A percentile compares a stretch with the other conserved stretches of the same genome.
These are phyloP conservation scores for Pseudolaguvia tuberculata DNA, from an alignment of 2,113 vertebrate species.

Conservation along the genomic window DNA sequence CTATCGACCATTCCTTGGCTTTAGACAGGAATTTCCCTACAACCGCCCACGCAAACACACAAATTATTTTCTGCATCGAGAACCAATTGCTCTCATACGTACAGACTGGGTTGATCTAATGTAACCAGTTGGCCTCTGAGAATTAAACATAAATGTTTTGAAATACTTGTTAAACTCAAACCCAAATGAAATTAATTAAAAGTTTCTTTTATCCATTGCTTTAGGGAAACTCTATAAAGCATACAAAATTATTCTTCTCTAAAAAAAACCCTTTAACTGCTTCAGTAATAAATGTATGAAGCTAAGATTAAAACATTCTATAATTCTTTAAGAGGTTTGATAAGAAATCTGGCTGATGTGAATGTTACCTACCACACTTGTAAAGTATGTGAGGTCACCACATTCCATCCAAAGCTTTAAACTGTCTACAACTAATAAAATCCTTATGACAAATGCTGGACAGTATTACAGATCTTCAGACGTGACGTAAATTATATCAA, in stretches of 20 bases:
- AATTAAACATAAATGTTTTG: no score
- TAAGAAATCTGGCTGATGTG: not conserved
- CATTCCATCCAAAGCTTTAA: not conserved
- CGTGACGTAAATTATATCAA: no score
- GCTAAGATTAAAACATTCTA: not conserved
- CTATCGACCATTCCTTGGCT: slow-evolving; percentile 10
- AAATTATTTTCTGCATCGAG: not conserved
- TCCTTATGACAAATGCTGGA: not conserved
- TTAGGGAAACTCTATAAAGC: no score
- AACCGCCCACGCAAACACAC: not conserved
- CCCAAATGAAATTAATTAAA: slow-evolving; percentile 28
- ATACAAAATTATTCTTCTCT: not conserved
- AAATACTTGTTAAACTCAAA: not conserved
- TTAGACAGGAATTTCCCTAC: not conserved
- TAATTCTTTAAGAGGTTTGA: not conserved
- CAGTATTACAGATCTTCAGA: not conserved
- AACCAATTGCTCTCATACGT: not conserved
- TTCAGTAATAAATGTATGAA: not conserved
- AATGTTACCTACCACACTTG: slow-evolving; percentile 11
- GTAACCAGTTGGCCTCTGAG: not conserved
- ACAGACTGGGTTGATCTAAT: slow-evolving; percentile 4
- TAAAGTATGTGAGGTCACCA: not conserved
- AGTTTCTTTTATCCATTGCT: no score
- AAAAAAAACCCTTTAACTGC: not conserved
- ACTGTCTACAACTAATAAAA: not conserved